Percentiles rank a stretch among this genome's conserved stretches.
Evolutionary conservation across 2,113 vertebrate genomes (phyloP).

Genomic region (Grantiella picta): DNA sequence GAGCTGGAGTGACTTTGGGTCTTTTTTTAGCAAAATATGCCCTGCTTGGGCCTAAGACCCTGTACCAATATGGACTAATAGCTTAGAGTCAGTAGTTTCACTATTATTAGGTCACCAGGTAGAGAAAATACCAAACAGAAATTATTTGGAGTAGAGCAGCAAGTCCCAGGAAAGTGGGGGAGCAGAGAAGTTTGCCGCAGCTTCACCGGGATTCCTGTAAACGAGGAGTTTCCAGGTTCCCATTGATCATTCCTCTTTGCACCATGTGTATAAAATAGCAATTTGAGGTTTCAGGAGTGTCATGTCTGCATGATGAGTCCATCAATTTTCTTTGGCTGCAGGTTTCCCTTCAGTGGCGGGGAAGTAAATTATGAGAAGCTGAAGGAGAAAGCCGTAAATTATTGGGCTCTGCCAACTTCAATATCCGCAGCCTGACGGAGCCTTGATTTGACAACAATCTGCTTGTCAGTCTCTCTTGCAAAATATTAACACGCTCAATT

Average conservation of each 20-base stretch:
- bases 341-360: slow-evolving; percentile 53
- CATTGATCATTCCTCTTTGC: slow-evolving; percentile 13
- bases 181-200: neutral
- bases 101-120: neutral
- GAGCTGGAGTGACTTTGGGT: neutral
- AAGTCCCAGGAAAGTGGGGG: neutral
- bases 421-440: slow-evolving; percentile 31
- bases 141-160: neutral
- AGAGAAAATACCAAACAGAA: neutral
- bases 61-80: neutral
- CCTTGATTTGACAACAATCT: slow-evolving; percentile 61
- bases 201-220: neutral
- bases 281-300: slow-evolving; percentile 20
- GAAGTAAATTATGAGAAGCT: slow-evolving; percentile 49
- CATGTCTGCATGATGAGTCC: slow-evolving; percentile 22
- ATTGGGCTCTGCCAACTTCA: slow-evolving; percentile 42
- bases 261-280: slow-evolving; percentile 11
- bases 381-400: slow-evolving; percentile 65
- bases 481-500: slow-evolving; percentile 49
- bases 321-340: slow-evolving; percentile 50
- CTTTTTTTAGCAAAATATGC: neutral
- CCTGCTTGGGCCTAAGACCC: neutral
- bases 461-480: slow-evolving; percentile 61
- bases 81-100: neutral
- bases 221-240: neutral